phyloP scores from a whole-genome alignment of 2,888 invertebrate species.

The Drosophila ustulata region DNA sequence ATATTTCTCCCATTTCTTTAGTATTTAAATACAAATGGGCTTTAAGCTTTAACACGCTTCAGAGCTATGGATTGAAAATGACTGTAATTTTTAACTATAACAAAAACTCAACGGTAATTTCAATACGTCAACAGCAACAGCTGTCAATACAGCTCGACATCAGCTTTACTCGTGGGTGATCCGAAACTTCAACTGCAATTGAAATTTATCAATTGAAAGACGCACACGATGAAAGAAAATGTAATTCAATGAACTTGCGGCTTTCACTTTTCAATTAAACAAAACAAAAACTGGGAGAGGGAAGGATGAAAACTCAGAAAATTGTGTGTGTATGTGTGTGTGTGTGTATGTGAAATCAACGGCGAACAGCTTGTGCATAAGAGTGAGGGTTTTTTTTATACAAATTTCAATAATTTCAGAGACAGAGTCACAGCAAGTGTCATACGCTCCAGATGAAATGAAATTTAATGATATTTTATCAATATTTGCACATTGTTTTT shows the following conservation, averaged over 20 bases:
- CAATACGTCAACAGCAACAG: conserved; percentile 12
- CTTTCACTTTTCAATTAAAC: conserved; percentile 66
- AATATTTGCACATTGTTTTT: conserved; percentile 48
- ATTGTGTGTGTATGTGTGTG: neutral
- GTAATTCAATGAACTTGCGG: conserved; percentile 49
- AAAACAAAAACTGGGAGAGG: conserved; percentile 3
- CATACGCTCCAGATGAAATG: conserved; percentile 29
- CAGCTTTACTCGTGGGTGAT: neutral
- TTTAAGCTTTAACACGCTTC: neutral
- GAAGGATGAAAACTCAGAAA: conserved; percentile 1
- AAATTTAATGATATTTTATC: conserved; percentile 66
- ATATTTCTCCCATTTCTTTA: neutral
- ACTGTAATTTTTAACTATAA: neutral
- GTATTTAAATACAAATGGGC: neutral
- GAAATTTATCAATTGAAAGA: conserved; percentile 30
- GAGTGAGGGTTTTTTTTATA: conserved; percentile 45
- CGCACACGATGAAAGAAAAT: conserved; percentile 34
- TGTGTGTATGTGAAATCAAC: conserved; percentile 33
- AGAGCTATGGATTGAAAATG: neutral
- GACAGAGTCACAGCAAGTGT: conserved; percentile 17
- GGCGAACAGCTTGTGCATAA: conserved; percentile 18
- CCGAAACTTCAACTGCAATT: conserved; percentile 30
- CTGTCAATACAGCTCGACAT: conserved; percentile 9
- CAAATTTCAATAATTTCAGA: conserved; percentile 43
- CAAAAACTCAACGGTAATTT: conserved; percentile 13